phyloP scores from a whole-genome alignment of 2,113 vertebrate genomes.

The Gracilinanus agilis region DNA sequence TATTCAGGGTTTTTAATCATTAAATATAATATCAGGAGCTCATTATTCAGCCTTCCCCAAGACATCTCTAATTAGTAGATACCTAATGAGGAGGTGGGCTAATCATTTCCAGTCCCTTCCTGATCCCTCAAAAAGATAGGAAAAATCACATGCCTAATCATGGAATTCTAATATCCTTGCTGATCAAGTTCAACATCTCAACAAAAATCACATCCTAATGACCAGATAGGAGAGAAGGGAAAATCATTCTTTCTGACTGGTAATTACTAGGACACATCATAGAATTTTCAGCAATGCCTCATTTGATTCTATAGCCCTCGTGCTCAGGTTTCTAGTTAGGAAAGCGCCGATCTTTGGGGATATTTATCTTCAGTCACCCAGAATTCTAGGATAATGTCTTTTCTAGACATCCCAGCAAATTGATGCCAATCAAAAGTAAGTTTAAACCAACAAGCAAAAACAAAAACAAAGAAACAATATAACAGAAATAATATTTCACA shows the following conservation, averaged over 20 bases:
- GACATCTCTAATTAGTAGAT: no score
- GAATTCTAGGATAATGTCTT: not conserved
- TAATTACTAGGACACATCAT: not conserved
- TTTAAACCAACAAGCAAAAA: not conserved
- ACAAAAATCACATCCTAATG: not conserved
- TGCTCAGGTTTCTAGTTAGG: not conserved
- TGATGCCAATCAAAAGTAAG: not conserved
- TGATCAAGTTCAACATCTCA: not conserved
- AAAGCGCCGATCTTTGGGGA: not conserved
- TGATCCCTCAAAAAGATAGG: no score
- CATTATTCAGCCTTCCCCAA: no score
- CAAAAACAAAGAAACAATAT: not conserved
- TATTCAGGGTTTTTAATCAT: no score
- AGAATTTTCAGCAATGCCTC: not conserved
- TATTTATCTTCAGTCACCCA: not conserved
- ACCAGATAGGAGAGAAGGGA: not conserved
- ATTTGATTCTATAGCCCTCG: not conserved
- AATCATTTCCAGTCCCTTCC: no score
- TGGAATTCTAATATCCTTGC: no score
- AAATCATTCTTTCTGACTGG: not conserved
- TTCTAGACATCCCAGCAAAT: not conserved
- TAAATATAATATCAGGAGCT: no score
- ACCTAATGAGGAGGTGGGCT: no score
- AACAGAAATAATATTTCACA: not conserved
- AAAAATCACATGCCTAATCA: no score